These are phyloP conservation scores for Elaphurus davidianus DNA, from an alignment of 2,113 vertebrate species.

Conservation along the genomic window DNA sequence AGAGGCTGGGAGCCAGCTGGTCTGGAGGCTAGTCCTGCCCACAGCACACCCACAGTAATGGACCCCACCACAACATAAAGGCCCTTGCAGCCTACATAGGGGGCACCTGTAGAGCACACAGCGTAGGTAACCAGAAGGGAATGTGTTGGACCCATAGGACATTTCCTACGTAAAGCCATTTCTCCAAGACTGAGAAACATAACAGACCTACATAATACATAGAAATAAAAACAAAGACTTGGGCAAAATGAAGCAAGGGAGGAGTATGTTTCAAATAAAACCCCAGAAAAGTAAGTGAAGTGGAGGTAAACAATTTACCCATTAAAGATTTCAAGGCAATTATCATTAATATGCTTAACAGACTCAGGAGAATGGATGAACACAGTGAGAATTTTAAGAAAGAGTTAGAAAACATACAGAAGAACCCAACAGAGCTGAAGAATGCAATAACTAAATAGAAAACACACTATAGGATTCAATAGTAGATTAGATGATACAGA, in stretches of 20 bases:
- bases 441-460: neutral
- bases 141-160: neutral
- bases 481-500: neutral
- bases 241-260: neutral
- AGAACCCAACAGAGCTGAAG: neutral
- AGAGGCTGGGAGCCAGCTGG: neutral
- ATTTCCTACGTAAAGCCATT: neutral
- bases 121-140: neutral
- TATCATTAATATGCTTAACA: neutral
- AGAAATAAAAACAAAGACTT: neutral
- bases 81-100: neutral
- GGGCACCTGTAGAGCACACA: neutral
- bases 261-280: neutral
- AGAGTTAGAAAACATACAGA: neutral
- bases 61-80: neutral
- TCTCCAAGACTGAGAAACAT: neutral
- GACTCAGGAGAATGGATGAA: neutral
- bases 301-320: neutral
- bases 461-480: neutral
- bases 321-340: neutral
- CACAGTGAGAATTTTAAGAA: neutral
- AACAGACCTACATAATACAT: neutral
- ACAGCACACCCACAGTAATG: neutral
- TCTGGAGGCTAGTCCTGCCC: neutral
- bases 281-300: neutral